Conservation (phyloP, 2,797 vertebrate genomes). For the Myotis planiceps region DNA sequence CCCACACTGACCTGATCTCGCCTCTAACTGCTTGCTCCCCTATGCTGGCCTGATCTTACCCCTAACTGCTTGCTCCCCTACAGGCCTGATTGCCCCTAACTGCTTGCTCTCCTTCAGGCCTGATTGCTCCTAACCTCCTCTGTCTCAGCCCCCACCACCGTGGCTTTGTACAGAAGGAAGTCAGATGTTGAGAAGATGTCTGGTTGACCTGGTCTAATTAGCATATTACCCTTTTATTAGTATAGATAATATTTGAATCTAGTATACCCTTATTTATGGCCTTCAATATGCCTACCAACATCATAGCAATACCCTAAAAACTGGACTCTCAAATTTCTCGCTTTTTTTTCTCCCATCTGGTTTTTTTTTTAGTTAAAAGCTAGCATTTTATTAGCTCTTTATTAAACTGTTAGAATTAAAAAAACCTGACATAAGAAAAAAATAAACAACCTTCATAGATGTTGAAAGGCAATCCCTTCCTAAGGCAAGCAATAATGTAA, state of each 20-base stretch:
- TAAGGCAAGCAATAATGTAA: conserved; percentile 77
- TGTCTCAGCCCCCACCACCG: no score
- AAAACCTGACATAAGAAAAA: conserved; percentile 80
- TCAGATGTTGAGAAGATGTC: no score
- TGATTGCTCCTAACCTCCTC: no score
- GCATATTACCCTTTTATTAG: no score
- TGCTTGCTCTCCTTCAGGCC: no score
- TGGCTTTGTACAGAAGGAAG: no score
- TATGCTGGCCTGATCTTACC: no score
- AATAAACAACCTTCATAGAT: conserved; percentile 82
- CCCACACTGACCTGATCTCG: no score
- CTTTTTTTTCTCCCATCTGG: background rate
- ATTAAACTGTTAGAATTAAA: conserved; percentile 80
- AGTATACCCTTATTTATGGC: background rate
- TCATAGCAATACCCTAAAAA: background rate
- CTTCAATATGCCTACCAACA: background rate
- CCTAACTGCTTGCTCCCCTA: no score
- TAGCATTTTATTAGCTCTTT: conserved; percentile 88
- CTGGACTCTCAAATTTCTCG: background rate
- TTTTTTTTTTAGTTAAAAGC: conserved; percentile 52
- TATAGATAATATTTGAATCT: background rate
- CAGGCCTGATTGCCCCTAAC: no score
- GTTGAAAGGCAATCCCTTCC: conserved; percentile 87
- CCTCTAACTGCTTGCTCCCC: no score
- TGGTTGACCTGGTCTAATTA: no score